These are phyloP conservation scores for Cyphomyrmex costatus DNA, from an alignment of 1,140 invertebrate genomes.

Conservation along the genomic window DNA sequence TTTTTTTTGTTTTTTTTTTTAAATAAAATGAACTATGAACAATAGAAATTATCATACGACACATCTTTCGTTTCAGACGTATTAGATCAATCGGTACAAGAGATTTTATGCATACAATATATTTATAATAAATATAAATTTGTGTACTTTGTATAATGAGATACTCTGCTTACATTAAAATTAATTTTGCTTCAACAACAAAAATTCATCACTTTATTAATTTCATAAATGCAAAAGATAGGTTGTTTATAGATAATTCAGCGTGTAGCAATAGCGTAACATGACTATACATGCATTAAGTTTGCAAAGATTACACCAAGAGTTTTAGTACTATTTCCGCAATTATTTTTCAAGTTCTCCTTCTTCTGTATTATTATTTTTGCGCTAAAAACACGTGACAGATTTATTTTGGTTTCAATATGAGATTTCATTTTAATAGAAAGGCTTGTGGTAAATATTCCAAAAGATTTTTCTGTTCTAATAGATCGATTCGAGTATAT, in stretches of 20 bases:
- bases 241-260: background rate
- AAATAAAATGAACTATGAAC: background rate
- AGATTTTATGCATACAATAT: too few species aligned
- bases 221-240: background rate
- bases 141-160: background rate
- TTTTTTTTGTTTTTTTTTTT: constrained; percentile 1
- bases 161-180: background rate
- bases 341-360: background rate
- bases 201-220: background rate
- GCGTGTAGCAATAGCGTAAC: background rate
- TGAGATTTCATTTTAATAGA: background rate
- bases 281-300: background rate
- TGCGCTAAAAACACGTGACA: background rate
- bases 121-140: background rate
- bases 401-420: background rate
- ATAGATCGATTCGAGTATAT: constrained; percentile 27
- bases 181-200: background rate
- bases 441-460: background rate
- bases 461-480: background rate
- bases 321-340: background rate
- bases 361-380: background rate
- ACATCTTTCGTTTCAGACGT: background rate
- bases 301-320: background rate
- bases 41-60: background rate
- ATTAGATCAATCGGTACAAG: background rate